Evolutionary conservation across 1,140 invertebrate genomes (phyloP).

Genomic region (Oscheius sp.): DNA sequence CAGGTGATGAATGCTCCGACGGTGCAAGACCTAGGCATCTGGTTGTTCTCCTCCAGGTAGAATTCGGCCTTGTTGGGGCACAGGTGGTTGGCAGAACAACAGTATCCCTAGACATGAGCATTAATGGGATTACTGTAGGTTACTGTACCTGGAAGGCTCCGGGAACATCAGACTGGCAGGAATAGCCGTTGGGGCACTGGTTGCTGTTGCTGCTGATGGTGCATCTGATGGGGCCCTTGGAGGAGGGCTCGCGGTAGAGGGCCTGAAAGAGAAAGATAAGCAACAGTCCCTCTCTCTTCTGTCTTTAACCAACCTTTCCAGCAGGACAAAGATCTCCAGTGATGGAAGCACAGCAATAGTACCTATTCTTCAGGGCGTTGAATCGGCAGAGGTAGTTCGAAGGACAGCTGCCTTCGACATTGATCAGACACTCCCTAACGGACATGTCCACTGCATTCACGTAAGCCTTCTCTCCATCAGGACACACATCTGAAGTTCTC

Average conservation of each 20-base stretch:
- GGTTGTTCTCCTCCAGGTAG: slow-evolving; percentile 54
- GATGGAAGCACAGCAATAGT: slow-evolving; percentile 59
- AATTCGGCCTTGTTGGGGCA: slow-evolving; percentile 60
- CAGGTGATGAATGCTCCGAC: slow-evolving; percentile 60
- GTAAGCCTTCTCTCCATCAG: slow-evolving; percentile 59
- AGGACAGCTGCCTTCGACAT: slow-evolving; percentile 57
- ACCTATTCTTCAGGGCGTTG: slow-evolving; percentile 54
- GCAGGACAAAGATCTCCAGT: slow-evolving; percentile 57
- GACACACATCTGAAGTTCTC: slow-evolving; percentile 51
- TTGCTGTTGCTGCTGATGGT: slow-evolving; percentile 55
- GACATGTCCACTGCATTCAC: slow-evolving; percentile 59
- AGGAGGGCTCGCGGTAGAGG: slow-evolving; percentile 55
- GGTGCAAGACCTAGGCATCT: slow-evolving; percentile 58
- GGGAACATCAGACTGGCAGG: slow-evolving; percentile 53
- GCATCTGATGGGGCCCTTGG: slow-evolving; percentile 56
- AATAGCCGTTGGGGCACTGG: slow-evolving; percentile 52
- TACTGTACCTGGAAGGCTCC: slow-evolving; percentile 51
- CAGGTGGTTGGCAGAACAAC: slow-evolving; percentile 52
- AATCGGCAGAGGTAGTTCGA: slow-evolving; percentile 57
- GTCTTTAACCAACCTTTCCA: slow-evolving; percentile 55
- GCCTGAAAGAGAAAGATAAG: too few relatives aligned
- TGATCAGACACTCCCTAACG: slow-evolving; percentile 57
- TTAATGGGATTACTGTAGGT: neutral
- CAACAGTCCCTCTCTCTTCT: too few relatives aligned
- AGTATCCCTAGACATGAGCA: slow-evolving; percentile 51